A percentile compares a stretch with the other conserved stretches of the same genome.
Evolutionary conservation across 2,113 vertebrate genomes (phyloP).

Genomic region (Sturnira hondurensis): DNA sequence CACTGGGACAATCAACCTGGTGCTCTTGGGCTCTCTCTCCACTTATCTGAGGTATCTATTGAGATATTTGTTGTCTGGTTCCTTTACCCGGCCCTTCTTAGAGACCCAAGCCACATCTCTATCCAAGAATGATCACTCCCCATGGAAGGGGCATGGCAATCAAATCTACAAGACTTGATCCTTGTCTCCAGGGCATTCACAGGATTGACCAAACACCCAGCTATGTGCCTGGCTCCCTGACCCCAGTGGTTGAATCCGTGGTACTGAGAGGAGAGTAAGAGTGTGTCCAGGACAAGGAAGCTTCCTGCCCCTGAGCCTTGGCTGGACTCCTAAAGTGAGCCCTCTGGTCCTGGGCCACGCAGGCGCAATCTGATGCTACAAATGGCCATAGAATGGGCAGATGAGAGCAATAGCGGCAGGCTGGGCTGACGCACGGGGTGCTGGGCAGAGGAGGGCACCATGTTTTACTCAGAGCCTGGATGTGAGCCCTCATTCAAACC

Average conservation of each 20-base stretch:
- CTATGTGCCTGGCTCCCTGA: too few species aligned
- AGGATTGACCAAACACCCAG: background rate
- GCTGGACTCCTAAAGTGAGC: background rate
- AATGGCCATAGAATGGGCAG: rapidly evolving
- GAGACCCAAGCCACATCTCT: background rate
- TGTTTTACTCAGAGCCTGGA: background rate
- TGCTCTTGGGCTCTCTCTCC: background rate
- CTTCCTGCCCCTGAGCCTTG: background rate
- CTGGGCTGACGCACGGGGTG: rapidly evolving
- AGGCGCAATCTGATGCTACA: too few species aligned
- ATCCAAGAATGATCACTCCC: background rate
- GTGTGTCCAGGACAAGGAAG: background rate
- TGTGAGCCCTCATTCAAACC: background rate
- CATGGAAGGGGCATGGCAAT: background rate
- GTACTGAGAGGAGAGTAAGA: background rate
- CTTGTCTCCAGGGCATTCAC: background rate
- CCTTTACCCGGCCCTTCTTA: background rate
- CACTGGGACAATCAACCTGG: background rate
- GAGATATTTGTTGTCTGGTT: background rate
- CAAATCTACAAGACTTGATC: background rate
- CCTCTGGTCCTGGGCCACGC: background rate
- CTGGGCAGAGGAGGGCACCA: too few species aligned
- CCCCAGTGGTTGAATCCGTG: background rate
- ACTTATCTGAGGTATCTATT: background rate
- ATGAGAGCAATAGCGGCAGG: background rate